Evolutionary conservation across 2,888 invertebrate genomes (phyloP).

Genomic region (Cantharis rufa): DNA sequence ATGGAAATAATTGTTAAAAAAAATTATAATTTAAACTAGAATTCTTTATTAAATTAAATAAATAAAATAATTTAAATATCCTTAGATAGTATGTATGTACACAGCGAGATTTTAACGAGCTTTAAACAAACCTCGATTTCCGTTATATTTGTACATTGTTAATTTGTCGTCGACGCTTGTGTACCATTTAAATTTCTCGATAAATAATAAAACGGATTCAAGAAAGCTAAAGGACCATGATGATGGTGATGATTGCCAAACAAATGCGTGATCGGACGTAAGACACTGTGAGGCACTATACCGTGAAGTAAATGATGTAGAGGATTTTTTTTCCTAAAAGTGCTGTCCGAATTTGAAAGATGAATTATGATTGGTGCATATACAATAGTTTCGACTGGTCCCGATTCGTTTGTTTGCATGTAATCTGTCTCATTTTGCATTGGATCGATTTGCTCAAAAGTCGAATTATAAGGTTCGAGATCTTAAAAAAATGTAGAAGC

Average conservation of each 20-base stretch:
- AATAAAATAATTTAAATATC: not conserved
- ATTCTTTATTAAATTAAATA: not conserved
- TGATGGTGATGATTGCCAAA: not conserved
- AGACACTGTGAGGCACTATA: not conserved
- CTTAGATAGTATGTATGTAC: not conserved
- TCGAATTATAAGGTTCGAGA: not conserved
- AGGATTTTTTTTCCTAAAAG: not conserved
- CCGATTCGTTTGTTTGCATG: not conserved
- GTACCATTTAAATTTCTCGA: not conserved
- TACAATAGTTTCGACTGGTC: not conserved
- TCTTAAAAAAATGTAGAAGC: not conserved
- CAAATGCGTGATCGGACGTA: not conserved
- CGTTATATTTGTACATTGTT: not conserved
- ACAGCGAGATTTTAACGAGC: not conserved
- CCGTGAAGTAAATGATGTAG: not conserved
- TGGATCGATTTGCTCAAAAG: not conserved
- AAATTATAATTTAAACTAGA: not conserved
- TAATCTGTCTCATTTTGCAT: not conserved
- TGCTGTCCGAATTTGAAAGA: not conserved
- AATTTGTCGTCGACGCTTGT: not conserved
- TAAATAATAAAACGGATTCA: not conserved
- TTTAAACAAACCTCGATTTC: not conserved
- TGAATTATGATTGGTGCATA: not conserved
- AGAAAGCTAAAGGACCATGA: not conserved
- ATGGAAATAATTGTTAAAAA: not conserved